These are phyloP conservation scores for Blera fallax DNA, from an alignment of 2,888 invertebrate species.

Conservation along the genomic window DNA sequence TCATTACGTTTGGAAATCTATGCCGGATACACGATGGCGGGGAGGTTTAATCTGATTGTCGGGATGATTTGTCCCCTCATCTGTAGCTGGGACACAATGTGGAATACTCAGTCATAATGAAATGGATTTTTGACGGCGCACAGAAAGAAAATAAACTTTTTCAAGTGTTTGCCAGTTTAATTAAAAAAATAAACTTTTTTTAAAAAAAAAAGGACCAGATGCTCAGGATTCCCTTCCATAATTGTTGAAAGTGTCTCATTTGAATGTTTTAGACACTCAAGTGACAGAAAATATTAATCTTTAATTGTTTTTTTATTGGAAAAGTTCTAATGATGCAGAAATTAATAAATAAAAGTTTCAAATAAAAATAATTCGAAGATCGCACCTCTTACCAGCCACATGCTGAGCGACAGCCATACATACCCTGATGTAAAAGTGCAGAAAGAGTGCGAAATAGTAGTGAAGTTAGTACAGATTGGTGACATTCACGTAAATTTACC, in stretches of 20 bases:
- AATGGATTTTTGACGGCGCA: constrained; percentile 55
- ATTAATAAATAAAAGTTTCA: background rate
- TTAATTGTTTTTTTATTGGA: background rate
- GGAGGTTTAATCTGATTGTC: constrained; percentile 66
- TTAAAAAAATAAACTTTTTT: constrained; percentile 42
- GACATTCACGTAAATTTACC: too few relatives aligned
- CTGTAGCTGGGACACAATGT: background rate
- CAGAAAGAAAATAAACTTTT: constrained; percentile 48
- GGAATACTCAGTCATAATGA: constrained; percentile 48
- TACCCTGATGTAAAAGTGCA: too few relatives aligned
- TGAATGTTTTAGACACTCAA: constrained; percentile 4
- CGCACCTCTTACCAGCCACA: background rate
- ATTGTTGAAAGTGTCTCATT: constrained; percentile 31
- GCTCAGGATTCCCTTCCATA: background rate
- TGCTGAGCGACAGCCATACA: background rate
- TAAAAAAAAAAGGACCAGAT: constrained; percentile 50
- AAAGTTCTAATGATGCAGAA: constrained; percentile 17
- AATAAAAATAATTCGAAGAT: too few relatives aligned
- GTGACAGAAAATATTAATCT: constrained; percentile 27
- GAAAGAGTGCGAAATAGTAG: too few relatives aligned
- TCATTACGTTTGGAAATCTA: constrained; percentile 58
- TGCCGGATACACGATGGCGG: background rate
- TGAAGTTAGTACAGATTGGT: too few relatives aligned
- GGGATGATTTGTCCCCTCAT: constrained; percentile 58
- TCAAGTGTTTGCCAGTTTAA: constrained; percentile 63